Evolutionary conservation across 2,888 invertebrate genomes (phyloP), one percentile per base, ranked within the genome.

Genomic region (Metalampra italica): DNA sequence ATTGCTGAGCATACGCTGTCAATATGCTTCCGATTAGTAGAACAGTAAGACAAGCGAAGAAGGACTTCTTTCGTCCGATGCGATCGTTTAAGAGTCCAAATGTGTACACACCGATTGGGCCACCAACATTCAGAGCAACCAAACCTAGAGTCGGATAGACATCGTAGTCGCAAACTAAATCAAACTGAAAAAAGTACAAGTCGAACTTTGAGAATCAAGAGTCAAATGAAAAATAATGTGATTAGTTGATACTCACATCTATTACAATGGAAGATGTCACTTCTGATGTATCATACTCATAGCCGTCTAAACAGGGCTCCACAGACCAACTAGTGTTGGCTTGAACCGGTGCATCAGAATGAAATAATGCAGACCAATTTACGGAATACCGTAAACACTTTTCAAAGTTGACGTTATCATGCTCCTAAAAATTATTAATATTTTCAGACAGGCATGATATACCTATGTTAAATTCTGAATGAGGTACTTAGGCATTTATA

Each of bases 41-140:
- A n/a, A 95, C 94, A 4, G 94, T 93, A 57, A 98, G 86, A 68
- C 97, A 97, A 0, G 93, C 84, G 72, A 97, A 97, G 76, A 97
- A 97, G 0, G 97, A 94, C 51, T 94, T 91, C 62, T 96, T 93
- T 45, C 97, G 90, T 4, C 97, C 97, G 59, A 95, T 94, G 61
- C 96, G 94, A 83, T 97, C 97, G 64, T 97, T 97, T 1, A 97
- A 83, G 53, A 94, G 84, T 0, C 97, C 97, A 78, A 97, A 97
- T 9, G 95, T 86, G 73, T 96, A 97, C 7, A 97, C 97, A 29
- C 97, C 97, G 51, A 97, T 91, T 0, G 97, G 96, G 9, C 97
- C 97, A 43, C 97, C 97, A 34, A 95, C 90, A 73, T 97, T 97
- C 47, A 97, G 90, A 3, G 96, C 95, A 0, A 95, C 95, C 59